Evolutionary conservation across 2,113 vertebrate species (phyloP).

Genomic region (Anarrhichthys ocellatus): DNA sequence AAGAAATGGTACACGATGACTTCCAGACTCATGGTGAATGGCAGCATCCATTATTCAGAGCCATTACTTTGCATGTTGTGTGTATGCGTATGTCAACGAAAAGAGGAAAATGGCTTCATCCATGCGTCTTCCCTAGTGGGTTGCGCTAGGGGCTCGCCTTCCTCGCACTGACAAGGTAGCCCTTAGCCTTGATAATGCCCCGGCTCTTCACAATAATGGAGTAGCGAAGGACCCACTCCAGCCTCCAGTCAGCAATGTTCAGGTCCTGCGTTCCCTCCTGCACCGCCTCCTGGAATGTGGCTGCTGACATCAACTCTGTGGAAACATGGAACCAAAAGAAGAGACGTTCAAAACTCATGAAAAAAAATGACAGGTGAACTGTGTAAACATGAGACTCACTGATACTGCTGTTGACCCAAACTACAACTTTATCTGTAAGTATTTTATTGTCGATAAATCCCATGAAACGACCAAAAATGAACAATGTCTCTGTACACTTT

Average conservation of each 20-base stretch:
- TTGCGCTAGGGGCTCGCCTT: constrained; percentile 81
- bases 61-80: constrained; percentile 25
- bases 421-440: background rate
- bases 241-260: constrained; percentile 87
- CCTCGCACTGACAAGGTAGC: constrained; percentile 94
- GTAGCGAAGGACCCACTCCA: constrained; percentile 96
- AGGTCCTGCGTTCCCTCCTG: constrained; percentile 86
- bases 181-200: constrained; percentile 98
- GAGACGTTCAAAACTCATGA: background rate
- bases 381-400: too few species aligned
- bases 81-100: constrained; percentile 14
- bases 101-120: constrained; percentile 68
- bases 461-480: background rate
- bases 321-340: background rate
- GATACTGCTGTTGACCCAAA: background rate
- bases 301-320: constrained; percentile 93
- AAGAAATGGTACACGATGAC: constrained; percentile 29
- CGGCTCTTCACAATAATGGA: constrained; percentile 97
- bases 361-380: background rate
- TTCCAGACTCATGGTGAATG: constrained; percentile 18
- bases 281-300: constrained; percentile 92
- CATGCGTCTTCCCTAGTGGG: background rate
- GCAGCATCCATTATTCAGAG: constrained; percentile 31
- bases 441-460: background rate
- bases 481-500: background rate